Evolutionary conservation across 2,888 invertebrate genomes (phyloP).

Genomic region (Ectemnius continuus): DNA sequence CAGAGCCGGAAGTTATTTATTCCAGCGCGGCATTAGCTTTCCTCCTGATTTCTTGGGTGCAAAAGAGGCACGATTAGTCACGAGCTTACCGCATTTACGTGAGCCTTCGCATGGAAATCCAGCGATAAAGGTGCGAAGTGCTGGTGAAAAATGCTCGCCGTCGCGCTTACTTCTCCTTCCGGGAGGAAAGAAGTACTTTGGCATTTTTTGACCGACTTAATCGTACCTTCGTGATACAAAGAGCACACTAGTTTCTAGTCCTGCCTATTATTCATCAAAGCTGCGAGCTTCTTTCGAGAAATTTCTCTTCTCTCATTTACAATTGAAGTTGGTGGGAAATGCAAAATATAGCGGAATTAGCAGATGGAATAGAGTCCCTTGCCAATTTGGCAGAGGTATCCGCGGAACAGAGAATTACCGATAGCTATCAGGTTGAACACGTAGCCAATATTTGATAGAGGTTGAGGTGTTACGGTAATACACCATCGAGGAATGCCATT

Average conservation of each 20-base stretch:
- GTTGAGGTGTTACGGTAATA: conserved; percentile 58
- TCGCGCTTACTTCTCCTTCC: conserved; percentile 14
- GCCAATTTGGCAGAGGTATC: too few relatives aligned
- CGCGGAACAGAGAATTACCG: too few relatives aligned
- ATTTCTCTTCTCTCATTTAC: too few relatives aligned
- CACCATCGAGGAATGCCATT: conserved; percentile 58
- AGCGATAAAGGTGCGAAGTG: conserved; percentile 37
- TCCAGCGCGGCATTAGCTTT: conserved; percentile 37
- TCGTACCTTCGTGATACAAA: too few relatives aligned
- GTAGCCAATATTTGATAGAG: conserved; percentile 59
- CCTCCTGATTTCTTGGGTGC: conserved; percentile 21
- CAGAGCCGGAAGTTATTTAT: conserved; percentile 36
- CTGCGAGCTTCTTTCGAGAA: too few relatives aligned
- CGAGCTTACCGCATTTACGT: conserved; percentile 45
- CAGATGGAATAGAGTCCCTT: too few relatives aligned
- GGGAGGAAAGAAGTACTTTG: background rate
- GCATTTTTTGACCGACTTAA: too few relatives aligned
- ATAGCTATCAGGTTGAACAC: conserved; percentile 18
- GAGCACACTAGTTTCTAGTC: too few relatives aligned
- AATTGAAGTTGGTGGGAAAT: too few relatives aligned
- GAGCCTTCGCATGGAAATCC: conserved; percentile 44
- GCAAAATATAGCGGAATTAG: too few relatives aligned
- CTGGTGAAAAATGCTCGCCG: conserved; percentile 22
- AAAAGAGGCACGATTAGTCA: conserved; percentile 52
- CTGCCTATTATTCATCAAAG: too few relatives aligned